These are phyloP conservation scores for Eremophila alpestris DNA, from an alignment of 2,797 vertebrate species.

Conservation along the genomic window DNA sequence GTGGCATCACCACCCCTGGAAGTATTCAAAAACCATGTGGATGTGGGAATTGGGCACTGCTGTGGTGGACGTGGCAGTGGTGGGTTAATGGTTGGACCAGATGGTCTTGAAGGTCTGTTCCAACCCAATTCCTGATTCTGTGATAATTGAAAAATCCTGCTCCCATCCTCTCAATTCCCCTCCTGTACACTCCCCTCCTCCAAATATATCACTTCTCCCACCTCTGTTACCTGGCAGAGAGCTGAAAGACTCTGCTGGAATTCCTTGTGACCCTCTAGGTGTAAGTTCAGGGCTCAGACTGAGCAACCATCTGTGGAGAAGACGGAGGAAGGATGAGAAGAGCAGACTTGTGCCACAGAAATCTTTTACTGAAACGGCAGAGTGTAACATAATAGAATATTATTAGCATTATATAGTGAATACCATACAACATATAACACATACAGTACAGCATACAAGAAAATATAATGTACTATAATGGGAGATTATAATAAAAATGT, in stretches of 20 bases:
- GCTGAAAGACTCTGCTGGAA: neutral
- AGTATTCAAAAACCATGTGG: rapidly evolving
- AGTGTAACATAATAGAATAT: neutral
- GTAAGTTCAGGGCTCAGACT: neutral
- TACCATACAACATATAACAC: too few relatives aligned
- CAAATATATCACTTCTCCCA: neutral
- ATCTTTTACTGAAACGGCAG: neutral
- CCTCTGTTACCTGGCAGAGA: neutral
- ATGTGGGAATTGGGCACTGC: neutral
- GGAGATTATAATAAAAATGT: neutral
- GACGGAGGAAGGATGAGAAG: neutral
- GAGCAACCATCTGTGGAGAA: neutral
- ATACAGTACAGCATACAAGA: neutral
- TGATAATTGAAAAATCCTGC: neutral
- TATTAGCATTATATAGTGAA: too few relatives aligned
- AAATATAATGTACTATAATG: neutral
- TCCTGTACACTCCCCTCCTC: neutral
- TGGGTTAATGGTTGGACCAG: neutral
- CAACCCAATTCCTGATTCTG: neutral
- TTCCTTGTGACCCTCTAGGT: neutral
- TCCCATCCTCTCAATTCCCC: neutral
- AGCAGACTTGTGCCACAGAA: neutral
- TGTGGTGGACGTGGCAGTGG: neutral
- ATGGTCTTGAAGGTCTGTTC: neutral
- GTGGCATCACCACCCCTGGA: neutral